Evolutionary conservation across 2,888 invertebrate genomes (phyloP), one percentile per base, ranked within the genome.

Genomic region (Latheticus oryzae): DNA sequence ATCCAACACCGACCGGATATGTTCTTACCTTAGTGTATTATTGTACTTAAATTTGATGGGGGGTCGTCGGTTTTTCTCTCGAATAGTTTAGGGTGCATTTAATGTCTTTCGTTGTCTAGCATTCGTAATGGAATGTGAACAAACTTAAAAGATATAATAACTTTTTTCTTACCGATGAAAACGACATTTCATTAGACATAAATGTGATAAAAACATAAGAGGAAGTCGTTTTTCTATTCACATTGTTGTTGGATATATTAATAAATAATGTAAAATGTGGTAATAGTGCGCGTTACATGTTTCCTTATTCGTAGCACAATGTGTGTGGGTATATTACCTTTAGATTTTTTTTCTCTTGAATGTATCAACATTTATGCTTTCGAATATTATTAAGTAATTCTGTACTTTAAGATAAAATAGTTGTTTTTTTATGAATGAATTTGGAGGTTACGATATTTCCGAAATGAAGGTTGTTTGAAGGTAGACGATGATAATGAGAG

Each of bases 241-340:
- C 42, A 52, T 52, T 42, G 42, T 42, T 33, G 24, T 9, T 50
- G 51, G 32, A 50, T 56, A 43, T 17, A 43, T 57, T 40, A 35
- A 51, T 51, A 37, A 57, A 51, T 50, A 57, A 50, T 51, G 56
- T 42, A 50, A 28, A 56, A 32, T 57, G 50, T 57, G 50, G 56
- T 57, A 57, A 57, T 51, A 57, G 50, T 13, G 16, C 9, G 32
- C 43, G 17, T 38, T 56, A 40, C 26, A 7, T 28, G 37, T 50
- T 30, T 50, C 56, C 43, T 35, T 51, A 57, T 52, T 52, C 23
- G 52, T 57, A 42, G 35, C 40, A 48, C 45, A 57, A 35, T 43
- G 35, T 42, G 56, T 43, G 56, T 57, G 16, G 56, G 56, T 42
- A 40, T 32, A 30, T 40, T 50, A 57, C 50, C 40, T 57, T 51